Evolutionary conservation across 2,113 vertebrate species (phyloP).

Genomic region (Phaetusa simplex): DNA sequence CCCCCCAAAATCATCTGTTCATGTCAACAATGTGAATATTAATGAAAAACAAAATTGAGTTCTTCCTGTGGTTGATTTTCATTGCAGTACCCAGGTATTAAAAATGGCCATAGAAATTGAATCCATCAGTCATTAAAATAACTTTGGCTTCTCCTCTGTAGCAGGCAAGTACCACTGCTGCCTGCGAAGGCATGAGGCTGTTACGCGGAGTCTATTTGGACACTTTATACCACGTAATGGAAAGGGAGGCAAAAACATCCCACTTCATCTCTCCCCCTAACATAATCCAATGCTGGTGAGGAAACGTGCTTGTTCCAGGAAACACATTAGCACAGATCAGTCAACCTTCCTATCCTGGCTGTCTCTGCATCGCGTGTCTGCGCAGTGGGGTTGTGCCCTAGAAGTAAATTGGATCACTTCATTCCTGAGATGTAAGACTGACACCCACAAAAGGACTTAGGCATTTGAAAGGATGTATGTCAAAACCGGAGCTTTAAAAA

Average conservation of each 20-base stretch:
- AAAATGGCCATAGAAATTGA: slow-evolving; percentile 64
- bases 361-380: not conserved
- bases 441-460: not conserved
- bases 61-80: slow-evolving; percentile 71
- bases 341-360: not conserved
- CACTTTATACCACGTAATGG: not conserved
- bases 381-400: not conserved
- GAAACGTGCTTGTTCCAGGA: not conserved
- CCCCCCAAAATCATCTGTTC: slow-evolving; percentile 69
- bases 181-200: not conserved
- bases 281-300: not conserved
- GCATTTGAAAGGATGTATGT: not conserved
- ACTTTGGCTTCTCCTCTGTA: slow-evolving; percentile 46
- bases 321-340: not conserved
- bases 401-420: not conserved
- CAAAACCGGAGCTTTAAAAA: not conserved
- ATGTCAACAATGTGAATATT: slow-evolving; percentile 69
- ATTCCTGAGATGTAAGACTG: not conserved
- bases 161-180: not conserved
- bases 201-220: not conserved
- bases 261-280: not conserved
- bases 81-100: slow-evolving; percentile 60
- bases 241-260: not conserved
- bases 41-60: slow-evolving; percentile 74
- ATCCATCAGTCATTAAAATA: slow-evolving; percentile 67